A percentile compares a stretch with the other conserved stretches of the same genome.
Evolutionary conservation across 2,113 vertebrate genomes (phyloP).

Genomic region (Xiphophorus hellerii): DNA sequence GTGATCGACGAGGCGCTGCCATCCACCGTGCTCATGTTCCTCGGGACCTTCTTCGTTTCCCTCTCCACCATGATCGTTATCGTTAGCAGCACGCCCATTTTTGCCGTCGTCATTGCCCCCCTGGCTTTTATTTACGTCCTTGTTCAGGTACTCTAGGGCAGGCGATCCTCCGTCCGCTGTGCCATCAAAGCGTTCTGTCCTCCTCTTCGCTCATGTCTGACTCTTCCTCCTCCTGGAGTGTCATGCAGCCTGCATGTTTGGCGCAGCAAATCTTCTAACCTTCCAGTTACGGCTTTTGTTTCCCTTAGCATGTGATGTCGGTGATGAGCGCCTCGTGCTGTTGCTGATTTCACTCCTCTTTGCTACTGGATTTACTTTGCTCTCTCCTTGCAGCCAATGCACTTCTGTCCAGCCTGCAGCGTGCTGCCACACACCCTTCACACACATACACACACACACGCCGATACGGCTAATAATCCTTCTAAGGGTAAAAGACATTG

Average conservation of each 20-base stretch:
- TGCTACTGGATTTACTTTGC: constrained; percentile 39
- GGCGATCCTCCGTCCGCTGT: background rate
- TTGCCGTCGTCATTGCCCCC: constrained; percentile 85
- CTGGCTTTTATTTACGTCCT: constrained; percentile 87
- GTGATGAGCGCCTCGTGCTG: constrained; percentile 12
- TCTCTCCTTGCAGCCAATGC: constrained; percentile 46
- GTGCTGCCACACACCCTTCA: constrained; percentile 17
- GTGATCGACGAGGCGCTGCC: constrained; percentile 91
- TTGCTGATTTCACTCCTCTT: constrained; percentile 10
- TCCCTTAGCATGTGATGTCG: constrained; percentile 34
- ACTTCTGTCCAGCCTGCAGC: constrained; percentile 59
- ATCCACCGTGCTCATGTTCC: constrained; percentile 87
- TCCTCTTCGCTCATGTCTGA: constrained; percentile 4
- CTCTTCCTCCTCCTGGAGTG: constrained; percentile 37
- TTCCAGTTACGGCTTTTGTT: constrained; percentile 25
- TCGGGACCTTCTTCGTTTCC: constrained; percentile 84
- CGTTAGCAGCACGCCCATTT: constrained; percentile 87
- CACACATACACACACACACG: background rate
- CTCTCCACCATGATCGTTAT: constrained; percentile 90
- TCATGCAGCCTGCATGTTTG: constrained; percentile 50
- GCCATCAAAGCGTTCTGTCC: constrained; percentile 6
- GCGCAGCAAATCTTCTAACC: constrained; percentile 30
- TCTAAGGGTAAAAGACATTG: background rate
- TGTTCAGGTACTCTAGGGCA: constrained; percentile 85
- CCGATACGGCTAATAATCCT: background rate